A percentile compares a stretch with the other conserved stretches of the same genome.
phyloP scores from a whole-genome alignment of 2,113 vertebrate genomes.

The Oncorhynchus masou region DNA sequence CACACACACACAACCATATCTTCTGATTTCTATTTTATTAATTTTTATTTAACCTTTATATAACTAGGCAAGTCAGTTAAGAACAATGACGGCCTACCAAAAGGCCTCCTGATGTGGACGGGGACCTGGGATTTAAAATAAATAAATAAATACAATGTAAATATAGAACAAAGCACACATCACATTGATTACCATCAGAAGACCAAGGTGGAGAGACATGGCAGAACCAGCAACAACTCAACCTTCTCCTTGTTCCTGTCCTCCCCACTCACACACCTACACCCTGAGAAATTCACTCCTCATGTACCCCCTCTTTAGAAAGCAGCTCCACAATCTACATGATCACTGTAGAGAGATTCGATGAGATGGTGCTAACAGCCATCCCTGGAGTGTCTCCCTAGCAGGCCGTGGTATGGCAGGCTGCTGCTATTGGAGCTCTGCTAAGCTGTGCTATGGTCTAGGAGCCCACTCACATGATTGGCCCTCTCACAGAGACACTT shows the following conservation, averaged over 20 bases:
- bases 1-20: background rate
- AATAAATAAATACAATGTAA: too few relatives aligned
- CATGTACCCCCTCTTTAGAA: slow-evolving; percentile 52
- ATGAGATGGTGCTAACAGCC: slow-evolving; percentile 43
- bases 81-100: too few relatives aligned
- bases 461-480: slow-evolving; percentile 44
- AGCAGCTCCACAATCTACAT: slow-evolving; percentile 49
- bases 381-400: slow-evolving; percentile 45
- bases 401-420: background rate
- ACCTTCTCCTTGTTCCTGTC: slow-evolving; percentile 43
- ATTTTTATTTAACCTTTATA: too few relatives aligned
- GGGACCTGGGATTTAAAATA: too few relatives aligned
- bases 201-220: slow-evolving; percentile 72
- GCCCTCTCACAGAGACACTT: slow-evolving; percentile 41
- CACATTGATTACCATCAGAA: slow-evolving; percentile 67
- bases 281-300: slow-evolving; percentile 17
- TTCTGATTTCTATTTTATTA: too few relatives aligned
- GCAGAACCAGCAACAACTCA: slow-evolving; percentile 38
- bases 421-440: slow-evolving; percentile 37
- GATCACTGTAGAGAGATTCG: slow-evolving; percentile 51
- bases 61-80: too few relatives aligned
- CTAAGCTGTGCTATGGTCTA: slow-evolving; percentile 5
- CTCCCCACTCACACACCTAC: slow-evolving; percentile 16
- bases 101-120: too few relatives aligned
- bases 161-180: too few relatives aligned